Base-by-base conservation (phyloP, 2,888 invertebrate genomes). In the Crocallis elinguaria region DNA sequence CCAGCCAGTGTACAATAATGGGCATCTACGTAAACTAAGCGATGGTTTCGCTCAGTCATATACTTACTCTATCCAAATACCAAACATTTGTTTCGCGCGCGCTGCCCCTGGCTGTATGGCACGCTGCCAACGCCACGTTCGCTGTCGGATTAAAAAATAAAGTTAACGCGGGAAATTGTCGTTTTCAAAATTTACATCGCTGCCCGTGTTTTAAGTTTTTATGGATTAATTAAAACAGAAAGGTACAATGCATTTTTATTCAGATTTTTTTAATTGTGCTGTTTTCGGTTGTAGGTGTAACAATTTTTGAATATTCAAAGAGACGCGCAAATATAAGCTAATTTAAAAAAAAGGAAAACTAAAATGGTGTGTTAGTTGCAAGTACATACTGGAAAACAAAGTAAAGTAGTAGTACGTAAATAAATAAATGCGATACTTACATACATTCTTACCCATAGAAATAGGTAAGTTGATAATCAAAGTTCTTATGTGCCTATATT, bases 51-150 rank as follows among this genome's bases (percentile, higher is more conserved):
- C 48, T 56, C 37, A 49, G 49, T 45, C 44, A 27, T 23, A 17
- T 9, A 14, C 51, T n/a, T n/a, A n/a, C n/a, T 55, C 49, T 45
- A 58, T 53, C 35, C 32, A 33, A 54, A 48, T 25, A 38, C 62
- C 50, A 70, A 77, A 79, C 76, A 80, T 75, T 76, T 71, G 76
- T 75, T 69, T 73, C 70, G 67, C 71, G 73, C 69, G 69, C 58
- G 60, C 62, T 61, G 60, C 62, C 61, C 52, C 49, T 48, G 75
- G 72, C 73, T 69, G 81, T 66, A 74, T 74, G 71, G 62, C 66
- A 62, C 65, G 66, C 42, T 66, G 73, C 67, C 69, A 64, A 67
- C 65, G 74, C 67, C 63, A 29, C 41, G 35, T 48, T 54, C 57
- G 33, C 17, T n/a, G 51, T 52, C 41, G 37, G 51, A 58, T 55